Evolutionary conservation across 2,888 invertebrate species (phyloP), one percentile per base, ranked within the genome.

Genomic region (Campoletis raptor): DNA sequence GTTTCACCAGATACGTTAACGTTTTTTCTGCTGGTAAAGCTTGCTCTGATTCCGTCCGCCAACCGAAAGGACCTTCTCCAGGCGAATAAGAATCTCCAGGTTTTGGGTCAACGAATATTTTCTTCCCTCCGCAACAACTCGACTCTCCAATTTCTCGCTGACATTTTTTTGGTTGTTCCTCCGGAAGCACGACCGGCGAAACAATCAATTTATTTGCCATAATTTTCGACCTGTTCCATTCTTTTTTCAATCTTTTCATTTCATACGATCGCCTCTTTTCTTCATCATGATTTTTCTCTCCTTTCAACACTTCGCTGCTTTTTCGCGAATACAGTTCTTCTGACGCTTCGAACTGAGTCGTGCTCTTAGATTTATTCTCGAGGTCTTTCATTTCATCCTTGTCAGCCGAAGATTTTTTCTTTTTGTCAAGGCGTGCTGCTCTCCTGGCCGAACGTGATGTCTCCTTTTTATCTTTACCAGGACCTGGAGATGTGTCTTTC

Each of bases 141-240:
- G 21, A 18, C 36, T 6, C 57, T 61, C 30, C 15, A 0, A 9
- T 24, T 54, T 82, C 83, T 73, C 83, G 70, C 57, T 85, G 74
- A 24, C 88, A 89, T 45, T 54, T 70, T 48, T 24, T 78, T 8
- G 73, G 52, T 24, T 81, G 69, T 18, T 87, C 72, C 70, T 88
- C 83, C 6, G 90, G 88, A 48, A 89, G 66, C 18, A 87, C 36
- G 9, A 78, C 87, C 57, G 92, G 91, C 85, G 86, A 91, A 89
- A 89, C 90, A 89, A 61, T 54, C 3, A 86, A 76, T 37, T 83
- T 84, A 2, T 54, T 80, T 48, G 74, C 48, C 76, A 82, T 52
- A 30, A 40, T 79, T 79, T 8, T 89, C 91, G 90, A 92, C 89
- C 89, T 92, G 90, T 91, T 91, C 90, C 91, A 93, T 57, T 87